A percentile compares a stretch with the other conserved stretches of the same genome.
phyloP scores from a whole-genome alignment of 2,888 invertebrate species.

The Polydrusus cervinus region DNA sequence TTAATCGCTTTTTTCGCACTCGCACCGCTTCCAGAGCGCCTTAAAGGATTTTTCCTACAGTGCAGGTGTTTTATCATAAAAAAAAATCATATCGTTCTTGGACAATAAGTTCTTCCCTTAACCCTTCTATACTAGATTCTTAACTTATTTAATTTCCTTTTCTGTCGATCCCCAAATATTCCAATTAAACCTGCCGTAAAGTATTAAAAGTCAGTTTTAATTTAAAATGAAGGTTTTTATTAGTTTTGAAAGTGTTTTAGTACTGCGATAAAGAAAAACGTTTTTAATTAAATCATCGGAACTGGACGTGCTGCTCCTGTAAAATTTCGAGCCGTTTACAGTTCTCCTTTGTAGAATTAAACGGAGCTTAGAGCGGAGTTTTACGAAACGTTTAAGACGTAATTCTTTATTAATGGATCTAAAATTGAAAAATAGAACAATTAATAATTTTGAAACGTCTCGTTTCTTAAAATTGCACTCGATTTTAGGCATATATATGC shows the following conservation, averaged over 20 bases:
- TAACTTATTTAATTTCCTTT: not conserved
- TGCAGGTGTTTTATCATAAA: too few species aligned
- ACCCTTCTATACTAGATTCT: too few species aligned
- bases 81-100: too few species aligned
- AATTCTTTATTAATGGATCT: not conserved
- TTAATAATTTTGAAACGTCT: too few species aligned
- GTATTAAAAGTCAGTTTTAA: not conserved
- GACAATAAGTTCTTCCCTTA: too few species aligned
- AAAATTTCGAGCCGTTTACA: not conserved
- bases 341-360: not conserved
- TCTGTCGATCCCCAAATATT: not conserved
- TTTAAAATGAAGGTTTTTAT: constrained; percentile 9
- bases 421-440: too few species aligned
- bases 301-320: not conserved
- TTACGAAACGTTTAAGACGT: not conserved
- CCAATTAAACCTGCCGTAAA: constrained; percentile 9
- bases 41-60: too few species aligned
- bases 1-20: too few species aligned
- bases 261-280: constrained; percentile 15
- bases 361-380: not conserved
- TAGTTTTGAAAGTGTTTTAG: constrained; percentile 10
- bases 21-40: too few species aligned
- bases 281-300: constrained; percentile 18
- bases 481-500: too few species aligned
- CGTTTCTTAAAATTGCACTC: too few species aligned